A percentile compares a stretch with the other conserved stretches of the same genome.
phyloP scores from a whole-genome alignment of 2,113 vertebrate genomes.

The Albula goreensis region DNA sequence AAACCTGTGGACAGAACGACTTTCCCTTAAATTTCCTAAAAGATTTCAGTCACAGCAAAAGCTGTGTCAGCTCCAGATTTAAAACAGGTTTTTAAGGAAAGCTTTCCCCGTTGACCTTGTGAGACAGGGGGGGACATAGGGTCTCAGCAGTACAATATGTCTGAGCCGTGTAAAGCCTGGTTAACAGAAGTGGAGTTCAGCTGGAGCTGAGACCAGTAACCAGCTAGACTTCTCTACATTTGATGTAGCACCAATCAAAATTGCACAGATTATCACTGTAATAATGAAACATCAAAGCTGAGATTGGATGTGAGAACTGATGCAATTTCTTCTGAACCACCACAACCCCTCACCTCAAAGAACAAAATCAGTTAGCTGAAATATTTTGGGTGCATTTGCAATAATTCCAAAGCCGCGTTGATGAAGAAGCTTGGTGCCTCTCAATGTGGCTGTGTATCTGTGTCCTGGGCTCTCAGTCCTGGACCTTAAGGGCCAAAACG shows the following conservation, averaged over 20 bases:
- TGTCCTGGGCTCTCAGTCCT: neutral
- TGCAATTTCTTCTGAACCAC: too few relatives aligned
- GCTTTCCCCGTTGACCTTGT: neutral
- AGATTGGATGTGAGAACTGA: too few relatives aligned
- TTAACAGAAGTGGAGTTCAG: neutral
- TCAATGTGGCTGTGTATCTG: neutral
- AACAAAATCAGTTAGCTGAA: neutral
- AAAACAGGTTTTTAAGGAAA: neutral
- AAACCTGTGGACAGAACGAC: neutral
- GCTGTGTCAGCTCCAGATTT: neutral
- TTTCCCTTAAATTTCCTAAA: neutral
- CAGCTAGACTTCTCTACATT: too few relatives aligned
- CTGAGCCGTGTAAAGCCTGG: neutral
- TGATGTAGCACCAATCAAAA: too few relatives aligned
- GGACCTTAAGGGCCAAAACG: neutral
- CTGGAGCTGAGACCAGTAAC: too few relatives aligned
- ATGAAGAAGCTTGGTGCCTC: too few relatives aligned
- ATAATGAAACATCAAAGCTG: too few relatives aligned
- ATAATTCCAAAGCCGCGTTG: too few relatives aligned
- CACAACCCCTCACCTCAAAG: neutral
- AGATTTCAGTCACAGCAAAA: neutral
- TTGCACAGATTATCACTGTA: too few relatives aligned
- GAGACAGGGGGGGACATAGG: neutral
- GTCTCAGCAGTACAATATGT: neutral
- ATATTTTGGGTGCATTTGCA: neutral